phyloP scores from a whole-genome alignment of 1,140 invertebrate species.

The Zaprionus kolodkinae region DNA sequence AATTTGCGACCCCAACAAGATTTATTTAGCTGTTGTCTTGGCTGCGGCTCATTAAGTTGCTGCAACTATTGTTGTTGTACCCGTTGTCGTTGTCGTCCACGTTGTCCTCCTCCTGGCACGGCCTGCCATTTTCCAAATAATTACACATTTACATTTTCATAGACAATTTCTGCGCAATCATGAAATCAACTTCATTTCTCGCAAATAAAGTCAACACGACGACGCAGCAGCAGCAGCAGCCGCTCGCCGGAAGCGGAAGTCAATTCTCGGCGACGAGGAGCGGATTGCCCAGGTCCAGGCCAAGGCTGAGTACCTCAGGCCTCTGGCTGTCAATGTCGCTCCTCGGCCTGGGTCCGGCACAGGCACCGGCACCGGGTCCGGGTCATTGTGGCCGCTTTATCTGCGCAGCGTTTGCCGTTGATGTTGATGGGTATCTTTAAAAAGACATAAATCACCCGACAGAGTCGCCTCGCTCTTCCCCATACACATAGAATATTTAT shows the following conservation, averaged over 20 bases:
- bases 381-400: conserved; percentile 71
- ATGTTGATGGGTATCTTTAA: conserved; percentile 81
- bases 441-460: conserved; percentile 75
- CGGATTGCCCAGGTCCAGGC: conserved; percentile 14
- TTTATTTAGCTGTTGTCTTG: conserved; percentile 40
- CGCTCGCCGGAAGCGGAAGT: conserved; percentile 64
- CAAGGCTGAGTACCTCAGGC: neutral
- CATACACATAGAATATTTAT: conserved; percentile 8
- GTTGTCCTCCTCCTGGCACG: neutral
- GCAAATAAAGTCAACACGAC: conserved; percentile 63
- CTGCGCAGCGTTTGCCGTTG: conserved; percentile 69
- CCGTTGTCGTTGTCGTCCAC: neutral
- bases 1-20: conserved; percentile 37
- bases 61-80: conserved; percentile 11
- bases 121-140: conserved; percentile 75
- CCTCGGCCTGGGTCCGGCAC: neutral
- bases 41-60: conserved; percentile 35
- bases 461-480: conserved; percentile 10
- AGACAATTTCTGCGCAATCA: conserved; percentile 68
- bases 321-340: conserved; percentile 1
- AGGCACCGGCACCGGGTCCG: conserved; percentile 14
- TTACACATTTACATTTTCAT: conserved; percentile 82
- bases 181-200: conserved; percentile 66
- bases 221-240: conserved; percentile 25
- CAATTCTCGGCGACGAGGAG: conserved; percentile 29